These are phyloP conservation scores for Oscheius sp. DNA, from an alignment of 1,140 invertebrate genomes.

Conservation along the genomic window DNA sequence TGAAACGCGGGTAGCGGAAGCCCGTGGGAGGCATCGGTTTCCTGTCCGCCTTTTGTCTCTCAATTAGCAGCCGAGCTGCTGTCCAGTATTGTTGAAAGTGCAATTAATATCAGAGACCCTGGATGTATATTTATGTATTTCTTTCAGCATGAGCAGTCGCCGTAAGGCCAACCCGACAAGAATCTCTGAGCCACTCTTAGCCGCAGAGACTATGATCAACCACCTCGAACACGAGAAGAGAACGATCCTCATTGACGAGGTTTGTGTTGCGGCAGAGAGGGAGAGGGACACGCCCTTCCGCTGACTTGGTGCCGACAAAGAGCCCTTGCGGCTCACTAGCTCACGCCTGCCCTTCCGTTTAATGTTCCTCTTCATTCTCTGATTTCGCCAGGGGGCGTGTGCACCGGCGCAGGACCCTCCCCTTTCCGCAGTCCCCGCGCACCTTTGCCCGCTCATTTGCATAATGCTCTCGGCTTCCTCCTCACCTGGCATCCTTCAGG, in stretches of 20 bases:
- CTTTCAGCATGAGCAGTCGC: conserved; percentile 33
- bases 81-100: conserved; percentile 9
- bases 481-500: neutral
- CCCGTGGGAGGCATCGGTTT: too few relatives aligned
- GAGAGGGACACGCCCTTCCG: neutral
- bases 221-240: neutral
- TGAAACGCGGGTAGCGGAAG: too few relatives aligned
- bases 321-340: neutral
- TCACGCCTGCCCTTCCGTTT: neutral
- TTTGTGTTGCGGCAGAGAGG: neutral
- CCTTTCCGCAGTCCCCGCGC: too few relatives aligned
- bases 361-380: neutral
- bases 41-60: conserved; percentile 7
- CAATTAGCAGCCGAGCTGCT: neutral
- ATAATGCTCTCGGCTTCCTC: conserved; percentile 5
- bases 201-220: neutral
- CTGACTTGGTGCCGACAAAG: neutral
- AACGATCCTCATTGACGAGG: neutral
- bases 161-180: conserved; percentile 26
- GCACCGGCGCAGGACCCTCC: neutral
- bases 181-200: neutral
- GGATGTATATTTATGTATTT: neutral
- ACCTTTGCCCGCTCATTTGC: conserved; percentile 3
- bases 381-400: neutral
- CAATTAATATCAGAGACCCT: conserved; percentile 1